phyloP scores from a whole-genome alignment of 1,140 invertebrate species.

The Adoxophyes honmai region DNA sequence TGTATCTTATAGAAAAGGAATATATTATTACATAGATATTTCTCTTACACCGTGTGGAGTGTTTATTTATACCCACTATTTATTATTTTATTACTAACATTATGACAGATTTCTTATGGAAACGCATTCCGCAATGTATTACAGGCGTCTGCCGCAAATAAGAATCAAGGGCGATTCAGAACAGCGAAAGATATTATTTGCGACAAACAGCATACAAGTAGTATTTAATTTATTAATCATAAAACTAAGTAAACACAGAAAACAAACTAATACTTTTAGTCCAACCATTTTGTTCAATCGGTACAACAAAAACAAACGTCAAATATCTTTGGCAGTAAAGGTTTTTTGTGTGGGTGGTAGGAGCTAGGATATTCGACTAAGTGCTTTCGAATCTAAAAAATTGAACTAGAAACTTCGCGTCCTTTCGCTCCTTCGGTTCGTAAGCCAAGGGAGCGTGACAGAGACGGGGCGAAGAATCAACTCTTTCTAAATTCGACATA shows the following conservation, averaged over 20 bases:
- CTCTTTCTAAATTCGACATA: too few relatives aligned
- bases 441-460: too few relatives aligned
- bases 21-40: constrained; percentile 13
- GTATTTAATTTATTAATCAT: neutral
- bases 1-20: neutral
- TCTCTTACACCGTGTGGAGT: neutral
- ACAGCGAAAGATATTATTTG: too few relatives aligned
- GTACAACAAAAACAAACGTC: constrained; percentile 17
- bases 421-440: too few relatives aligned
- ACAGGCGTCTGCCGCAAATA: too few relatives aligned
- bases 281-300: constrained; percentile 9
- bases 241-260: constrained; percentile 2
- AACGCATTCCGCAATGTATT: too few relatives aligned
- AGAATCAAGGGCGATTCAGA: too few relatives aligned
- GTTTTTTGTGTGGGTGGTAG: neutral
- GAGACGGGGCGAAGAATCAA: too few relatives aligned
- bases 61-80: neutral
- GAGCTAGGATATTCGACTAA: neutral
- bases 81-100: neutral
- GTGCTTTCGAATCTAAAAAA: too few relatives aligned
- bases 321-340: constrained; percentile 9
- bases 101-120: too few relatives aligned
- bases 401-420: too few relatives aligned
- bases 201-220: too few relatives aligned
- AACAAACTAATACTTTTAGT: constrained; percentile 14